phyloP scores from a whole-genome alignment of 1,140 invertebrate species.

The Brachionus asplanchnoidis region DNA sequence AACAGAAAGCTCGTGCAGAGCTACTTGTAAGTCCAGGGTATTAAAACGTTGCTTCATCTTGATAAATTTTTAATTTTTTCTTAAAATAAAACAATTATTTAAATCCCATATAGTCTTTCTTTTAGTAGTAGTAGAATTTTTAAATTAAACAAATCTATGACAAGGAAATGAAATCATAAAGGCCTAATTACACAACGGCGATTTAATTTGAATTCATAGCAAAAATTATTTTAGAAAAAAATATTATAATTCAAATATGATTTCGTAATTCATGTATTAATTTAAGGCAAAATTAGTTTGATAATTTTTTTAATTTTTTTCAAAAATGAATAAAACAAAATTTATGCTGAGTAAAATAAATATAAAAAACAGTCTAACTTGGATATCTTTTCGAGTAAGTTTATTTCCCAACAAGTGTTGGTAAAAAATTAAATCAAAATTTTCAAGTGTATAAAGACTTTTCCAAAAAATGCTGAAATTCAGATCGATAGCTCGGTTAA shows the following conservation, averaged over 20 bases:
- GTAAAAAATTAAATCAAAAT: background rate
- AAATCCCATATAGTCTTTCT: background rate
- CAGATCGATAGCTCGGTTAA: background rate
- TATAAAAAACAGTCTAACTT: background rate
- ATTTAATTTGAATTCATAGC: background rate
- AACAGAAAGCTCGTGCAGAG: constrained; percentile 1
- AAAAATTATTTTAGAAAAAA: constrained; percentile 3
- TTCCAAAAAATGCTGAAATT: background rate
- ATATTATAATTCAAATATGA: background rate
- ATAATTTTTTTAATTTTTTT: background rate
- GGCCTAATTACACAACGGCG: background rate
- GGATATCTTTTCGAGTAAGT: background rate
- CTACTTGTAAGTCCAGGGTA: constrained; percentile 22
- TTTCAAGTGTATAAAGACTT: background rate
- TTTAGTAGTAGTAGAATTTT: no score
- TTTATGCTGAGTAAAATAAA: background rate
- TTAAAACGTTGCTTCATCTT: constrained; percentile 40
- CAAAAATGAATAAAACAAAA: background rate
- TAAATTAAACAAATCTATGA: no score
- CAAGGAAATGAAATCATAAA: background rate
- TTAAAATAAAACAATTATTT: background rate
- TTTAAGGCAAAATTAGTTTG: background rate
- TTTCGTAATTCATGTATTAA: background rate
- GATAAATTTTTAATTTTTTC: background rate
- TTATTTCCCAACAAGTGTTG: background rate